phyloP scores from a whole-genome alignment of 2,888 invertebrate genomes.

The Drosophila phalerata region DNA sequence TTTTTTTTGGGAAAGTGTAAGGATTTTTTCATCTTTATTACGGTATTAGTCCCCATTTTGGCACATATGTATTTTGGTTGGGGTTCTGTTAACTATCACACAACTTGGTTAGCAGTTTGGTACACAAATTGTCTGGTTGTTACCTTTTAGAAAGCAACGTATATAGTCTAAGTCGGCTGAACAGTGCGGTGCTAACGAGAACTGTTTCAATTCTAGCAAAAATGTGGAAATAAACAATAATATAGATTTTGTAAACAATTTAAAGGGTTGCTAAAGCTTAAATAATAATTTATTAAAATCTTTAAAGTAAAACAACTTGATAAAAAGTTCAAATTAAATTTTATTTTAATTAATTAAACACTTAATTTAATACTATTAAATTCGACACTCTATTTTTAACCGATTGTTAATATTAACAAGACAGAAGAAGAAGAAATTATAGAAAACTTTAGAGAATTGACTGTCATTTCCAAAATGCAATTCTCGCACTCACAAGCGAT shows the following conservation, averaged over 20 bases:
- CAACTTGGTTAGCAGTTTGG: slow-evolving; percentile 53
- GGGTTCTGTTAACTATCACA: slow-evolving; percentile 45
- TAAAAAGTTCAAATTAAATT: neutral
- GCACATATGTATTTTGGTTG: slow-evolving; percentile 14
- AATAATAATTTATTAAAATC: neutral
- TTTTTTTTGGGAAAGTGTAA: neutral
- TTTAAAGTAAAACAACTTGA: neutral
- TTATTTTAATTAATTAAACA: neutral
- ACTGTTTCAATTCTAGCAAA: slow-evolving; percentile 81
- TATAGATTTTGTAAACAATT: slow-evolving; percentile 6
- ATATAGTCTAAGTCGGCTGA: slow-evolving; percentile 85
- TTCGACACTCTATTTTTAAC: too few species aligned
- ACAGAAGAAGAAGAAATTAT: too few species aligned
- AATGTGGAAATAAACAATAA: slow-evolving; percentile 16
- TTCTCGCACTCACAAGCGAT: too few species aligned
- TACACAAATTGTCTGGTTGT: slow-evolving; percentile 44
- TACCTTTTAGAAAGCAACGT: slow-evolving; percentile 86
- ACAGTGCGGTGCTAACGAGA: slow-evolving; percentile 84
- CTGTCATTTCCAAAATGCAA: too few species aligned
- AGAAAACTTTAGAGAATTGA: too few species aligned
- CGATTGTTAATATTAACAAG: too few species aligned
- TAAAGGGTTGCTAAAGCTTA: neutral
- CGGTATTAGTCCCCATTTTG: slow-evolving; percentile 38
- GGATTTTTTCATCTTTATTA: slow-evolving; percentile 7
- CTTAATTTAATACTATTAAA: too few species aligned